A percentile compares a stretch with the other conserved stretches of the same genome.
Evolutionary conservation across 2,888 invertebrate species (phyloP).

Genomic region (Scotopteryx bipunctaria): DNA sequence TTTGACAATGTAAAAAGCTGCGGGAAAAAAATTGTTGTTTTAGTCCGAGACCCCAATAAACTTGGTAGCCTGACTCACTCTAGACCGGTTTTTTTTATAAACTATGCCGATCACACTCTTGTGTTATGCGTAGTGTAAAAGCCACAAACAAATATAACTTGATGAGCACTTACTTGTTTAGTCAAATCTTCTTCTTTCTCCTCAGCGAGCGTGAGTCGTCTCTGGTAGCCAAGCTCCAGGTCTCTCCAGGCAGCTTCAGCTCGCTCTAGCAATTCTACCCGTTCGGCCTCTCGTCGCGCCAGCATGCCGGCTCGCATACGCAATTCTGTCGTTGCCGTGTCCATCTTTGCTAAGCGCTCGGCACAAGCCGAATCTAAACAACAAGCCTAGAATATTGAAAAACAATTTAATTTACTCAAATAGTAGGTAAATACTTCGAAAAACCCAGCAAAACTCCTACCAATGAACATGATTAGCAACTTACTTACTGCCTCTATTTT

Average conservation of each 20-base stretch:
- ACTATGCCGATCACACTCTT: no score
- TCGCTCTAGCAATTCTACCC: slow-evolving; percentile 64
- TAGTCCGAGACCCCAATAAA: no score
- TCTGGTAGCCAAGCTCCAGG: slow-evolving; percentile 64
- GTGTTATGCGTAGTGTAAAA: no score
- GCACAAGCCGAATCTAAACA: slow-evolving; percentile 55
- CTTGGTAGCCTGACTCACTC: no score
- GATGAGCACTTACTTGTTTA: slow-evolving; percentile 60
- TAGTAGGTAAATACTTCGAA: not conserved
- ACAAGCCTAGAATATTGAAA: slow-evolving; percentile 52
- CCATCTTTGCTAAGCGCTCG: slow-evolving; percentile 53
- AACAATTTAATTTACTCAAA: not conserved
- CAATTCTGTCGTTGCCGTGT: slow-evolving; percentile 51
- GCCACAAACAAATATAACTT: no score
- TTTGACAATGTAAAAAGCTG: no score
- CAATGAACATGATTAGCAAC: no score
- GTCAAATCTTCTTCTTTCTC: slow-evolving; percentile 64
- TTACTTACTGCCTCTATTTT: slow-evolving; percentile 62
- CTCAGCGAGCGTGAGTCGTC: slow-evolving; percentile 52
- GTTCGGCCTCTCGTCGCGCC: slow-evolving; percentile 62
- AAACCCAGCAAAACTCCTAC: no score
- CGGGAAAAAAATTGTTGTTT: no score
- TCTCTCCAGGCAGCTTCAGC: slow-evolving; percentile 73
- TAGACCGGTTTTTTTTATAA: no score
- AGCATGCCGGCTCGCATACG: slow-evolving; percentile 54